Evolutionary conservation across 1,140 invertebrate species (phyloP), one percentile per base, ranked within the genome.

Genomic region (Helicoverpa zea): DNA sequence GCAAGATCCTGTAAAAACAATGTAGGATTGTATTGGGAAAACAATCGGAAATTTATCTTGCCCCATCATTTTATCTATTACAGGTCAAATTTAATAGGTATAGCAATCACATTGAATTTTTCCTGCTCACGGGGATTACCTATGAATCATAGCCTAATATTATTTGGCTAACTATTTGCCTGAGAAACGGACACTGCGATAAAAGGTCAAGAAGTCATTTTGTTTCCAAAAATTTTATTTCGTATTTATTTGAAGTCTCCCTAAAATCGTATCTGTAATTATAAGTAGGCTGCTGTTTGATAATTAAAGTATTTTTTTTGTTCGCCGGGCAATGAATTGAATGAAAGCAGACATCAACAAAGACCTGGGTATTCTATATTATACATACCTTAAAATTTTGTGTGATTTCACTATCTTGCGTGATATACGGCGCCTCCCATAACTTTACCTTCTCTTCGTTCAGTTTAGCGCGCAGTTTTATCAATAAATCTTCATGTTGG

Each of bases 371-470:
- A 23, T 0, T 2, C 23, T 23, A 23, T 23, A 23, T 80, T 59
- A 76, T 73, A 86, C 82, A 85, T 84, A 94, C 94, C 92, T 92
- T 87, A 70, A 95, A 86, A 73, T 86, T 91, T 66, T 88, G 80
- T 1, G 89, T 86, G 16, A 89, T 73, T 61, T 79, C 80, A 66
- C 84, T 83, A 30, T 93, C 94, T 81, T 96, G 93, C n/a, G 87
- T 87, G 75, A 96, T 96, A 89, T 97, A 98, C 0, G 97, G 97
- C 49, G 96, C 90, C 70, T 97, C 93, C 97, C 97, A 98, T 61
- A 98, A 89, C 88, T 97, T 97, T 1, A 97, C 93, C 83, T 95
- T 95, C 47, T 97, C 96, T 54, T 94, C 89, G 79, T 97, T 97
- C 13, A 98, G 91, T 86, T 96, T 96, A 11, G 96, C 96, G 30